Evolutionary conservation across 2,888 invertebrate genomes (phyloP).

Genomic region (Leucophenga montana): DNA sequence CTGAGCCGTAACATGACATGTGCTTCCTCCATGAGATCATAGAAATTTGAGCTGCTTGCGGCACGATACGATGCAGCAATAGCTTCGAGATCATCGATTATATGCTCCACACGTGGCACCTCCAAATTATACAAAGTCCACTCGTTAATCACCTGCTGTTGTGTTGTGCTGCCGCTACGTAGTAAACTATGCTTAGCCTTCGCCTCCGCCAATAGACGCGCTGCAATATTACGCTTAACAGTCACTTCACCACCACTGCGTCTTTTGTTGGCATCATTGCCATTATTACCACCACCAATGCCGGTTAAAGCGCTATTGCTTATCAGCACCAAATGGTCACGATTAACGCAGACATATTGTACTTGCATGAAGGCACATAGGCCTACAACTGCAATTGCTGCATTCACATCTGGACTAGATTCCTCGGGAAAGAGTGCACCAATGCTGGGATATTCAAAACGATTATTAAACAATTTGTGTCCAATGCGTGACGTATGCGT

Average conservation of each 20-base stretch:
- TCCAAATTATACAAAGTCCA: constrained; percentile 85
- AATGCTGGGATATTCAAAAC: constrained; percentile 71
- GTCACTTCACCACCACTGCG: constrained; percentile 44
- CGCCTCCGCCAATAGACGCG: constrained; percentile 64
- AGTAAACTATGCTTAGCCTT: constrained; percentile 68
- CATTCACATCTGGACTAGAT: constrained; percentile 69
- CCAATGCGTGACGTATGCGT: constrained; percentile 82
- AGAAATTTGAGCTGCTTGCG: constrained; percentile 80
- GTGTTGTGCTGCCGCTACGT: constrained; percentile 50
- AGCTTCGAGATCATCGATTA: constrained; percentile 82
- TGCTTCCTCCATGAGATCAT: constrained; percentile 82
- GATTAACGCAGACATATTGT: constrained; percentile 69
- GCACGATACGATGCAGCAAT: constrained; percentile 79
- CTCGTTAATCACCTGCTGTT: constrained; percentile 62
- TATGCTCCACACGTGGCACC: constrained; percentile 77
- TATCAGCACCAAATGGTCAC: constrained; percentile 67
- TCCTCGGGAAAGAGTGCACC: constrained; percentile 70
- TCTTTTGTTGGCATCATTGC: constrained; percentile 44
- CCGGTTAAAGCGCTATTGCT: constrained; percentile 62
- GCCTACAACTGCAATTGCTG: constrained; percentile 70
- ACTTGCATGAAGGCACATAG: constrained; percentile 70
- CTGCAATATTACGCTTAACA: constrained; percentile 65
- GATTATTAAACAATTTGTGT: constrained; percentile 76
- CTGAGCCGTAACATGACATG: constrained; percentile 78
- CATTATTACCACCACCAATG: constrained; percentile 47